phyloP scores from a whole-genome alignment of 2,797 vertebrate species.

The Amazona finschi region DNA sequence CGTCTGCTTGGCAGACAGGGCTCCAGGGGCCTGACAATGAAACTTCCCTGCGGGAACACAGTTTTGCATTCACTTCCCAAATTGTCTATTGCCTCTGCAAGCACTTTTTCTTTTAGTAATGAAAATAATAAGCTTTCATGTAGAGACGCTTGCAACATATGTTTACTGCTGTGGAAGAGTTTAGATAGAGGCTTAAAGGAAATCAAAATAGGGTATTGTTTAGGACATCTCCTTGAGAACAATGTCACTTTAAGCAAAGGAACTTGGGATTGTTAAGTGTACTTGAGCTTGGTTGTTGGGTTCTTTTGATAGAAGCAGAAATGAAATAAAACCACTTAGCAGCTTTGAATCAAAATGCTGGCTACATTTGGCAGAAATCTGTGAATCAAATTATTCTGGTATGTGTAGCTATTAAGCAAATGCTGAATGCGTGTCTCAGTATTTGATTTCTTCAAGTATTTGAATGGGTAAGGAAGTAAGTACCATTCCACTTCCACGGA shows the following conservation, averaged over 20 bases:
- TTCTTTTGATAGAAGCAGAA: constrained; percentile 51
- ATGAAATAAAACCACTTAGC: constrained; percentile 41
- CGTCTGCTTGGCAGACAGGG: constrained; percentile 5
- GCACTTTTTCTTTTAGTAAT: constrained; percentile 60
- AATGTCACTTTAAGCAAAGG: constrained; percentile 39
- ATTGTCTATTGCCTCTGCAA: constrained; percentile 49
- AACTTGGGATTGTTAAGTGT: constrained; percentile 26
- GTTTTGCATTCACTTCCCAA: constrained; percentile 27
- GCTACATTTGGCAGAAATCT: constrained; percentile 38
- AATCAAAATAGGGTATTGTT: constrained; percentile 52
- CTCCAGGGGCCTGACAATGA: neutral
- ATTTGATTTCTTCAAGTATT: constrained; percentile 40
- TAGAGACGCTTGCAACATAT: constrained; percentile 25
- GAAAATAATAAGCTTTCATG: constrained; percentile 58
- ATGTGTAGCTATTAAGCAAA: constrained; percentile 48
- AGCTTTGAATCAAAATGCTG: constrained; percentile 43
- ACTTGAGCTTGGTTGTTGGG: constrained; percentile 42
- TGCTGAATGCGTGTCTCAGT: constrained; percentile 19
- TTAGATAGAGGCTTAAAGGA: constrained; percentile 25
- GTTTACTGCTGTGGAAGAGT: constrained; percentile 47
- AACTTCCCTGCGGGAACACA: constrained; percentile 13
- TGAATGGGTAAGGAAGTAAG: constrained; percentile 36
- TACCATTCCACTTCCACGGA: neutral
- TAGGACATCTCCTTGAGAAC: constrained; percentile 44
- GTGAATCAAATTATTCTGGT: constrained; percentile 39